A percentile compares a stretch with the other conserved stretches of the same genome.
Evolutionary conservation across 2,113 vertebrate species (phyloP).

Genomic region (Thamnophis sirtalis): DNA sequence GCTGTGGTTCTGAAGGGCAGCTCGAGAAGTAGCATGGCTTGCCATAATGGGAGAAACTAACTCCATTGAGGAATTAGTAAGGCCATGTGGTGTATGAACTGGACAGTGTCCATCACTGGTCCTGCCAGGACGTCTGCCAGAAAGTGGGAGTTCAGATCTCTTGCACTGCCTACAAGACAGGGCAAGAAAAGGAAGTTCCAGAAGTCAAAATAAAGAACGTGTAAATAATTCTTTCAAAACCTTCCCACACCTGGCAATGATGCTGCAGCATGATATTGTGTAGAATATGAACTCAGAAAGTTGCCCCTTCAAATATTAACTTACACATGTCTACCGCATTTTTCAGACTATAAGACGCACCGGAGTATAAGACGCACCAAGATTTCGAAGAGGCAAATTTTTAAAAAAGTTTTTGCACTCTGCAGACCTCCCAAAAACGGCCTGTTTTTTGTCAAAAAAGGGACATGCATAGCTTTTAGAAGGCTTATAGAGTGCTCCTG

Average conservation of each 20-base stretch:
- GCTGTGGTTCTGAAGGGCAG: slow-evolving; percentile 82
- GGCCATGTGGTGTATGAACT: slow-evolving; percentile 80
- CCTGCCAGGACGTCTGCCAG: slow-evolving; percentile 83
- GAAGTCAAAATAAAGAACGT: not conserved
- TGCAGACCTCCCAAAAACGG: too few species aligned
- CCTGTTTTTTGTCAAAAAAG: too few species aligned
- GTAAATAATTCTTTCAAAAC: not conserved
- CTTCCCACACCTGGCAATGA: not conserved
- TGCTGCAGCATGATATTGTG: not conserved
- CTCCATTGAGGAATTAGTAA: slow-evolving; percentile 79
- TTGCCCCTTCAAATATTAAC: not conserved
- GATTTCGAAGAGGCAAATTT: too few species aligned
- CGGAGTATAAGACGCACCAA: too few species aligned
- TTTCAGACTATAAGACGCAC: too few species aligned
- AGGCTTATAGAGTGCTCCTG: too few species aligned
- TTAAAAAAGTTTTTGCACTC: too few species aligned
- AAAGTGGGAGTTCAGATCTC: slow-evolving; percentile 81
- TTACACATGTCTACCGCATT: not conserved
- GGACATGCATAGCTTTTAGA: too few species aligned
- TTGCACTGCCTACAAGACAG: slow-evolving; percentile 80
- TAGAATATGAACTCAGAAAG: not conserved
- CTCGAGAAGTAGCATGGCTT: slow-evolving; percentile 83
- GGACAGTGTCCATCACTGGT: slow-evolving; percentile 85
- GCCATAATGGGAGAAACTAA: slow-evolving; percentile 79
- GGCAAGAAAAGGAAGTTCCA: slow-evolving; percentile 18